A percentile compares a stretch with the other conserved stretches of the same genome.
These are phyloP conservation scores for Lipophrys pholis DNA, from an alignment of 2,113 vertebrate species.

Conservation along the genomic window DNA sequence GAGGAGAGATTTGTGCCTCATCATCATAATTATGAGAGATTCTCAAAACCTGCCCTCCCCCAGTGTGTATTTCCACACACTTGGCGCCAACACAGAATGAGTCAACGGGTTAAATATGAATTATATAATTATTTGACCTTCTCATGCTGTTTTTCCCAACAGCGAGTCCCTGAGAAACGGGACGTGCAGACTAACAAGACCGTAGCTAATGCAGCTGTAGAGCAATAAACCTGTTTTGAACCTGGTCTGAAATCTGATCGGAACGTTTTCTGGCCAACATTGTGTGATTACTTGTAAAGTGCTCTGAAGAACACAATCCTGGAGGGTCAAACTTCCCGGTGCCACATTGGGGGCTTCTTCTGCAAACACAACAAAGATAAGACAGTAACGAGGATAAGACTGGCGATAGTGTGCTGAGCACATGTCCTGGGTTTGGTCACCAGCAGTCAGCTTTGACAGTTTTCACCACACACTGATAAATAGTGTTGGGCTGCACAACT, in stretches of 20 bases:
- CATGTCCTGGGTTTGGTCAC: slow-evolving; percentile 48
- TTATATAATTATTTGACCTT: slow-evolving; percentile 34
- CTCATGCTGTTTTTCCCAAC: slow-evolving; percentile 52
- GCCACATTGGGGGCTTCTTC: slow-evolving; percentile 23
- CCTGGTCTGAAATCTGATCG: slow-evolving; percentile 1
- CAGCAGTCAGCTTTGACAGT: slow-evolving; percentile 32
- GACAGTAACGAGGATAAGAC: slow-evolving; percentile 49
- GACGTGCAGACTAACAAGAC: slow-evolving; percentile 59
- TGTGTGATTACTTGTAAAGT: slow-evolving; percentile 35
- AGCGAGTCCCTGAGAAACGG: slow-evolving; percentile 56
- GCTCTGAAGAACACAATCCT: slow-evolving; percentile 46
- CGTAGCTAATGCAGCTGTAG: slow-evolving; percentile 28
- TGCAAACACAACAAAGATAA: slow-evolving; percentile 57
- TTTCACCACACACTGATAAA: slow-evolving; percentile 44
- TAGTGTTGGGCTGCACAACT: slow-evolving; percentile 16
- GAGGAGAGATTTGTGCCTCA: slow-evolving; percentile 58
- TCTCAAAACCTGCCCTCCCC: slow-evolving; percentile 1
- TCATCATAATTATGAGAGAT: slow-evolving; percentile 59
- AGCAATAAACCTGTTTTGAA: slow-evolving; percentile 59
- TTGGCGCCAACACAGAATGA: slow-evolving; percentile 44
- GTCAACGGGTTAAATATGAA: slow-evolving; percentile 51
- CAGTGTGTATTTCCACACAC: slow-evolving; percentile 16
- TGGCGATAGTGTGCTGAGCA: slow-evolving; percentile 41
- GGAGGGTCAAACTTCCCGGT: slow-evolving; percentile 52
- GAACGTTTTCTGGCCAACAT: slow-evolving; percentile 31